phyloP scores from a whole-genome alignment of 2,113 vertebrate species.

The Machaerirhynchus nigripectus region DNA sequence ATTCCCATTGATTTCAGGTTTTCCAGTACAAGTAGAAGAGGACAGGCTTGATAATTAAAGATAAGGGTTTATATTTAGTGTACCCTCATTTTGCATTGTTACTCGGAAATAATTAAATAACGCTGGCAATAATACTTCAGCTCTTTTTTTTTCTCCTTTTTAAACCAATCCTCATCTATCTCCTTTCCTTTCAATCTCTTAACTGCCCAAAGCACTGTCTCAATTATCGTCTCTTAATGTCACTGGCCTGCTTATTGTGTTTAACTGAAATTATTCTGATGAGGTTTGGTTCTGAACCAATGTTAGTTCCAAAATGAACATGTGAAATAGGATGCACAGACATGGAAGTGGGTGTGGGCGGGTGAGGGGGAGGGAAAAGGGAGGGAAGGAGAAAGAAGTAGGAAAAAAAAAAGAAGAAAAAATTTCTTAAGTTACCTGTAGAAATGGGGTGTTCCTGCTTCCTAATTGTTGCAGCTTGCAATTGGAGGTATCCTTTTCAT shows the following conservation, averaged over 20 bases:
- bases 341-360: fast-evolving
- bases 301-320: not conserved
- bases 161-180: not conserved
- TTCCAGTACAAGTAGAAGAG: not conserved
- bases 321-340: not conserved
- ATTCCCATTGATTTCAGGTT: not conserved
- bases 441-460: not conserved
- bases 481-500: not conserved
- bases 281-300: not conserved
- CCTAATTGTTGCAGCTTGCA: not conserved
- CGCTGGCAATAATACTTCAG: not conserved
- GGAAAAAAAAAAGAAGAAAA: too few species aligned
- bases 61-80: not conserved
- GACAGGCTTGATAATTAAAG: not conserved
- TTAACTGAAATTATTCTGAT: not conserved
- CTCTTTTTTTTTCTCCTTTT: not conserved
- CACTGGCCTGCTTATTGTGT: not conserved
- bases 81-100: not conserved
- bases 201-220: not conserved
- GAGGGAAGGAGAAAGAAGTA: not conserved
- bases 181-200: not conserved
- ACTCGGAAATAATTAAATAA: not conserved
- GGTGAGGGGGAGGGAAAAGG: fast-evolving
- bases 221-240: not conserved
- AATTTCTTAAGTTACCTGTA: not conserved